Conservation (phyloP, 2,797 vertebrate genomes). For the Acanthornis magna region DNA sequence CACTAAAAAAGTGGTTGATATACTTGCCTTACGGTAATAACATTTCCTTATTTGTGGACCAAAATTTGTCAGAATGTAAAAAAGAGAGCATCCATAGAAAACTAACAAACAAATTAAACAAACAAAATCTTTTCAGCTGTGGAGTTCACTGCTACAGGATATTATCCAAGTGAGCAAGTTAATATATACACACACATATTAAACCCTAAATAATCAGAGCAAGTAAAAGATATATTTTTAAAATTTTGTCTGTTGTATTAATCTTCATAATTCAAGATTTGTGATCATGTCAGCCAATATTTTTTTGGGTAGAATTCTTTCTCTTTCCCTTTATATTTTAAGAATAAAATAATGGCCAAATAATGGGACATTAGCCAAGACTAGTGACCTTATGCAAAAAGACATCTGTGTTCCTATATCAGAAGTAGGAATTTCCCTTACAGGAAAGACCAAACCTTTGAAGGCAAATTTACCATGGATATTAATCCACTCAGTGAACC, state of each 20-base stretch:
- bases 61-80: neutral
- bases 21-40: neutral
- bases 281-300: neutral
- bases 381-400: neutral
- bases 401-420: neutral
- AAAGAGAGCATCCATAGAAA: neutral
- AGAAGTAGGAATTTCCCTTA: neutral
- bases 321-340: neutral
- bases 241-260: neutral
- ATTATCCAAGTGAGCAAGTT: neutral
- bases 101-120: neutral
- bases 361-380: neutral
- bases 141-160: neutral
- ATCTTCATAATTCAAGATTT: neutral
- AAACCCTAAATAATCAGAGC: neutral
- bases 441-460: neutral
- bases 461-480: neutral
- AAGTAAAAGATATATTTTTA: neutral
- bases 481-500: neutral
- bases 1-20: neutral
- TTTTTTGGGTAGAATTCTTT: neutral
- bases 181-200: neutral
- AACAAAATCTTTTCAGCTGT: neutral
- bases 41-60: neutral
- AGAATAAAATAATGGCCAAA: neutral